Evolutionary conservation across 1,140 invertebrate species (phyloP), one percentile per base, ranked within the genome.

Genomic region (Meloidogyne hapla): DNA sequence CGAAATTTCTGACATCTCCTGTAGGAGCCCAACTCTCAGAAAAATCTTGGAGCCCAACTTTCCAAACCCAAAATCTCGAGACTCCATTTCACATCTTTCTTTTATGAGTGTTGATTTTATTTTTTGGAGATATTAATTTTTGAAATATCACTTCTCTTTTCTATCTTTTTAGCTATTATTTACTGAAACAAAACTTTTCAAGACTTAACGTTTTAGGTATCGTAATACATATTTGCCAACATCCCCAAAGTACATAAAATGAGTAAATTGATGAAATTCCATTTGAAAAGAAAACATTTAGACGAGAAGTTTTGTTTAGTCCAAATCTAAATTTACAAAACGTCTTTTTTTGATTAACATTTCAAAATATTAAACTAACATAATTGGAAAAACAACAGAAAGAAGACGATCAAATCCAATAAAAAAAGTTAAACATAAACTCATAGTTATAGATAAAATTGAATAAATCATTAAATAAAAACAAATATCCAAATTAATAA

Each of bases 381-480:
- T 42, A 8, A 42, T 42, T 18, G 45, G 45, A 48, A 48, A 48
- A 18, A 48, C 0, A 48, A 48, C 45, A 48, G 45, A 48, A 15
- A 48, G 45, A n/a, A 48, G 45, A 48, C 45, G 45, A 48, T 48
- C 45, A 48, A 48, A 48, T 48, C 45, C 45, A 48, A 48, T 48
- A n/a, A 48, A 48, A 33, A 48, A 48, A 1, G 12, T 48, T 5
- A 4, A 15, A 5, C 45, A 48, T 48, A 48, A 48, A 48, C 15
- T 48, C 13, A 48, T 48, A 48, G 45, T 18, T 48, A 48, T 48
- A 2, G 45, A 48, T 15, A 48, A 48, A 48, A 48, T 48, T 1
- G 45, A 48, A 48, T 48, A 48, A 48, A 48, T 48, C 45, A 48
- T 48, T 48, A 48, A 48, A 48, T 48, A 48, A 48, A 48, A 48